Conservation (phyloP, 2,797 vertebrate genomes). For the Pithecia hirsuta region DNA sequence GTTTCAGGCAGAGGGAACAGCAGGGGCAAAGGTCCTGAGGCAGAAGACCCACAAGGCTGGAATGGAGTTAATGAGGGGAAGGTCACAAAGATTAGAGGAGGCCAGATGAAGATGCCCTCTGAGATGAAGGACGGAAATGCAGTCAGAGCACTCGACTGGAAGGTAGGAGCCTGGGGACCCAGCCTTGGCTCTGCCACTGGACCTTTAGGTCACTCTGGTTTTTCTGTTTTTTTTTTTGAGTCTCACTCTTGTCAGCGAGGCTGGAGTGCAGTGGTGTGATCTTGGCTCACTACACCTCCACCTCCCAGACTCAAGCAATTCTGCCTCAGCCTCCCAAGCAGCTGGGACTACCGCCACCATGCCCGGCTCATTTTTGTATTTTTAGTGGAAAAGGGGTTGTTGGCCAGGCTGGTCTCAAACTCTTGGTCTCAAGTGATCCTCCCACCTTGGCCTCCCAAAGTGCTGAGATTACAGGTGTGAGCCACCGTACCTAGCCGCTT, state of each 20-base stretch:
- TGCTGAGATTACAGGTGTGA: background rate
- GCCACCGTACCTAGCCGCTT: background rate
- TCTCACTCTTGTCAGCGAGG: background rate
- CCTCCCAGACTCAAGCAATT: background rate
- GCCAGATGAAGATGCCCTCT: background rate
- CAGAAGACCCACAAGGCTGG: background rate
- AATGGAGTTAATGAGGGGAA: background rate
- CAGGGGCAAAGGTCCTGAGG: background rate
- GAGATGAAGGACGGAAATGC: too few relatives aligned
- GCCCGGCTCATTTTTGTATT: background rate
- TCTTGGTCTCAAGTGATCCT: background rate
- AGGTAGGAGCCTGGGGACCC: too few relatives aligned
- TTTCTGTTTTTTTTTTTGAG: background rate
- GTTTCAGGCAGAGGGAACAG: background rate
- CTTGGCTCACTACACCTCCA: background rate
- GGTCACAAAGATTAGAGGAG: background rate
- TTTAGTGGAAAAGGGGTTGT: background rate
- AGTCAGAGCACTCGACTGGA: too few relatives aligned
- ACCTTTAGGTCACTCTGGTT: background rate
- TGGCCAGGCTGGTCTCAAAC: background rate
- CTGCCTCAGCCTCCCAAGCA: background rate
- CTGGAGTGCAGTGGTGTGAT: background rate
- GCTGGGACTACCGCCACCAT: background rate
- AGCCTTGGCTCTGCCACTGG: too few relatives aligned
- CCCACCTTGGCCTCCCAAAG: background rate